phyloP scores from a whole-genome alignment of 2,797 vertebrate species.

The Yasuhikotakia modesta region DNA sequence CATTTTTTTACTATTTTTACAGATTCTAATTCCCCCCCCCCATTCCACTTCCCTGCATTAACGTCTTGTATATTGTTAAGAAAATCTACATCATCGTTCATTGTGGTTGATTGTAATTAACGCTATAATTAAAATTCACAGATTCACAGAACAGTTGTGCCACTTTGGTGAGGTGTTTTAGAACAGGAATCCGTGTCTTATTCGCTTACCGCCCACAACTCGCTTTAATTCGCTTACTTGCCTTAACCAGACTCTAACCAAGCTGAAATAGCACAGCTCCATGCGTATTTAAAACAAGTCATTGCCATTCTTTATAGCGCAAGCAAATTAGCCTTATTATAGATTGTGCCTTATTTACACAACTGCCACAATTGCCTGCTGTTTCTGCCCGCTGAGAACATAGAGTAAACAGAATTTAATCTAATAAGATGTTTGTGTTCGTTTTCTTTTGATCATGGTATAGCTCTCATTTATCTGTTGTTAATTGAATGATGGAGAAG shows the following conservation, averaged over 20 bases:
- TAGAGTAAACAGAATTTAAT: background rate
- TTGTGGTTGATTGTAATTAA: background rate
- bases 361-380: background rate
- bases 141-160: background rate
- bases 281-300: background rate
- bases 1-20: conserved; percentile 1
- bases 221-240: background rate
- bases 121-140: background rate
- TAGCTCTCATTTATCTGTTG: background rate
- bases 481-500: background rate
- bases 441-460: background rate
- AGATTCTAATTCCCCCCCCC: background rate
- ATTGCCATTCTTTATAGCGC: background rate
- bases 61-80: background rate
- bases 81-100: background rate
- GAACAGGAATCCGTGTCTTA: background rate
- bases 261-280: background rate
- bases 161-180: background rate
- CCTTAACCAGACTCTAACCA: too few species aligned
- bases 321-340: background rate
- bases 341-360: background rate
- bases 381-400: background rate
- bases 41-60: background rate
- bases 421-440: background rate
- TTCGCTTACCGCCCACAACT: background rate